Evolutionary conservation across 1,140 invertebrate species (phyloP), one percentile per base, ranked within the genome.

Genomic region (Myzus persicae): DNA sequence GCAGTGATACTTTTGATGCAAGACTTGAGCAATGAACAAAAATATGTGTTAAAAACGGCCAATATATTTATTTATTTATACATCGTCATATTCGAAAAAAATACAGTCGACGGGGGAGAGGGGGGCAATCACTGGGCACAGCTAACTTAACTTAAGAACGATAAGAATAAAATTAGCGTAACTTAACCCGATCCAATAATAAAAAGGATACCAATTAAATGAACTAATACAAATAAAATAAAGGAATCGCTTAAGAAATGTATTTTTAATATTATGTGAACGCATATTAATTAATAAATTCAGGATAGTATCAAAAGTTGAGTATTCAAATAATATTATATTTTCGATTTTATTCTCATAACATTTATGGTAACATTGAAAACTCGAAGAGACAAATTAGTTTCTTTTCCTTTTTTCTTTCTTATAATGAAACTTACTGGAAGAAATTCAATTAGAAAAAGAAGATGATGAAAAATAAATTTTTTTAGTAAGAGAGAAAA

Each of bases 221-320:
- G 11, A 82, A 82, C 31, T 48, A n/a, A n/a, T n/a, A 51, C 22
- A 24, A 36, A 46, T 24, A 38, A 91, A 82, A 81, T 44, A 54
- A 82, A 38, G 7, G 40, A 82, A 93, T 48, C 46, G 36, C 31
- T n/a, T 14, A 18, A 31, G 2, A 40, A 42, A 93, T 93, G 20
- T 36, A 31, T 51, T 84, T 84, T 93, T 93, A 59, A 54, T 91
- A 91, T 46, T 38, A 51, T 7, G 46, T 7, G 46, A n/a, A 20
- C 91, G 91, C 36, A n/a, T 48, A 93, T 51, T 85, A 93, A 93
- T 93, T 85, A 93, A 93, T 93, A 93, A 93, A 85, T 51, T 38
- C 67, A 22, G 24, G 24, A 6, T 7, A 42, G 14, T 40, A 85
- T 93, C 46, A 85, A 93, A 85, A 42, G 81, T 92, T 93, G 81